Evolutionary conservation across 1,140 invertebrate species (phyloP), one percentile per base, ranked within the genome.

Genomic region (Rhysida immarginata): DNA sequence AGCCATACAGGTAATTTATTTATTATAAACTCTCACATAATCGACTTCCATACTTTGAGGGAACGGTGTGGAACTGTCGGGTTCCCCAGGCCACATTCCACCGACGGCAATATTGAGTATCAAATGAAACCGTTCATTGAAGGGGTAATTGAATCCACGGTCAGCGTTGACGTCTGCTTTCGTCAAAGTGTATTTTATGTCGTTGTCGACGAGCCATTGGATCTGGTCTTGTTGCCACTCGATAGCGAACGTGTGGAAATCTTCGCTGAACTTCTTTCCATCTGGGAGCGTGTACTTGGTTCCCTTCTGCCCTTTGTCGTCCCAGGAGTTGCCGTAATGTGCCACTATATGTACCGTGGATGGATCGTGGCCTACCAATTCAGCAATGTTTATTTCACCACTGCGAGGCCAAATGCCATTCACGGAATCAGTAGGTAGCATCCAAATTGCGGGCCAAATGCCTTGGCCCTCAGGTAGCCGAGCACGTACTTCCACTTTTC

Each of bases 181-280:
- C 16, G 5, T 46, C 5, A 46, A 5, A 16, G 16, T 46, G 44
- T 46, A 20, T 46, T 46, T 16, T 5, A 18, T 46, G 20, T 56
- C 24, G 14, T 27, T 44, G 46, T 60, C 57, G 18, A 55, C 20
- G 24, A 1, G 35, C 50, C 50, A 70, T 61, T 50, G 62, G 41
- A 69, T 66, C 24, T 60, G 52, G 29, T 62, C 57, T 49, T 64
- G 59, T 48, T 64, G 60, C 68, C 68, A 70, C 44, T 67, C 61
- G 2, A 70, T 44, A n/a, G 25, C 60, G 56, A 63, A 70, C 20
- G 56, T 65, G 50, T 70, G 67, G 42, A 67, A 69, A 26, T 55
- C 59, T 29, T 66, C 64, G 20, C 55, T 58, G 42, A 56, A 55
- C n/a, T n/a, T n/a, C 20, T 26, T 27, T 3, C 21, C 16, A 18